phyloP scores from a whole-genome alignment of 2,888 invertebrate genomes.

The Rhopalosiphum nymphaeae region DNA sequence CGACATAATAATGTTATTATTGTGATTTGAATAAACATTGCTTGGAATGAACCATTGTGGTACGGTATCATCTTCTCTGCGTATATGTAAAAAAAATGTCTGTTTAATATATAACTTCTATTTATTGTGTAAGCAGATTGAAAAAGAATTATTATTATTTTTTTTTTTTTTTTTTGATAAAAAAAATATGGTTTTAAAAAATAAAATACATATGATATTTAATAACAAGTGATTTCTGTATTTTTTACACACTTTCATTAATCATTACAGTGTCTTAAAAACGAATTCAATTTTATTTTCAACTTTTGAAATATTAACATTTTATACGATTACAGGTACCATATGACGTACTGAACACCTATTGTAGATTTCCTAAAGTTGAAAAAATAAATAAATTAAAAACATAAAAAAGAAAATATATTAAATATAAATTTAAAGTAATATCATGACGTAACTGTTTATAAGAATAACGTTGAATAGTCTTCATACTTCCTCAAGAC shows the following conservation, averaged over 20 bases:
- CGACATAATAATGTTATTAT: neutral
- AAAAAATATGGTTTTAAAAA: neutral
- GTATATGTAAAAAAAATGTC: neutral
- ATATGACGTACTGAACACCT: neutral
- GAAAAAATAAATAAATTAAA: neutral
- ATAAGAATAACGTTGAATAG: neutral
- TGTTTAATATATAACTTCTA: neutral
- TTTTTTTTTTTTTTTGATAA: neutral
- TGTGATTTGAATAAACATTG: neutral
- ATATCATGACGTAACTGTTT: neutral
- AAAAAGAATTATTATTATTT: neutral
- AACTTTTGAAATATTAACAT: neutral
- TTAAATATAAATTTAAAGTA: neutral
- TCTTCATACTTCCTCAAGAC: neutral
- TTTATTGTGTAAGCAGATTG: neutral
- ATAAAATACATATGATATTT: neutral
- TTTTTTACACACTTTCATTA: neutral
- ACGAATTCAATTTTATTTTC: neutral
- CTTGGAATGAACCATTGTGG: neutral
- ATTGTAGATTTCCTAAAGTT: neutral
- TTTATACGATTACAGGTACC: neutral
- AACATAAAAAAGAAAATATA: neutral
- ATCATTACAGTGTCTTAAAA: neutral
- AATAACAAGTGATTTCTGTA: neutral
- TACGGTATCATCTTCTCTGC: neutral